Evolutionary conservation across 2,113 vertebrate species (phyloP).

Genomic region (Eptesicus fuscus): DNA sequence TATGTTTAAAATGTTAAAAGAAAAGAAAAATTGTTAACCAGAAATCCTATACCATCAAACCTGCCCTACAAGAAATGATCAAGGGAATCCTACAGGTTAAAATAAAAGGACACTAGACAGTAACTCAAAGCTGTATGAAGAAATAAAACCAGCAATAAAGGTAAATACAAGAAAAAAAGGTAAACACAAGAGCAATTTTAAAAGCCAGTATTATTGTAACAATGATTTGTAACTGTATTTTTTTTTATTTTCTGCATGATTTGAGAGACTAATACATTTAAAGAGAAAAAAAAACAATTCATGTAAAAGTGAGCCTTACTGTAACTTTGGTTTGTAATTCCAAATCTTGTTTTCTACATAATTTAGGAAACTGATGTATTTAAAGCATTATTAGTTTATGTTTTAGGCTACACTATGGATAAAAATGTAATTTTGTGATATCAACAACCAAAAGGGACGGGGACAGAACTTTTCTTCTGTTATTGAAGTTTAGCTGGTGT

Average conservation of each 20-base stretch:
- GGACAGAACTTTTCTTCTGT: background rate
- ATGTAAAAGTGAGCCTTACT: background rate
- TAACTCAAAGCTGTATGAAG: background rate
- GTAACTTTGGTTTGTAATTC: background rate
- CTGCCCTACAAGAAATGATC: background rate
- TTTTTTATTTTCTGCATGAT: background rate
- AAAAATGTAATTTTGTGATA: slow-evolving; percentile 9
- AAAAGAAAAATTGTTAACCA: background rate
- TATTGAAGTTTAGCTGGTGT: slow-evolving; percentile 7
- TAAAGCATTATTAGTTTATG: background rate
- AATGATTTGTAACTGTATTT: background rate
- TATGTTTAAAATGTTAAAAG: background rate
- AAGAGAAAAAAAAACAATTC: background rate
- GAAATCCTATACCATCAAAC: background rate
- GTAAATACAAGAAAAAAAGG: background rate
- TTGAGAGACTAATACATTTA: background rate
- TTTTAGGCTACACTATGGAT: background rate
- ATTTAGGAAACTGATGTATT: background rate
- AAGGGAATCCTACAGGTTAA: background rate
- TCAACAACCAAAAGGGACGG: background rate
- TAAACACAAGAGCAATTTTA: background rate
- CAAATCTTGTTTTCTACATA: background rate
- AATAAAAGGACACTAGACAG: background rate
- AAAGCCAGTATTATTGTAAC: background rate
- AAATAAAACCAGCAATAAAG: slow-evolving; percentile 1